These are phyloP conservation scores for Felis chaus DNA, from an alignment of 2,113 vertebrate species.

Conservation along the genomic window DNA sequence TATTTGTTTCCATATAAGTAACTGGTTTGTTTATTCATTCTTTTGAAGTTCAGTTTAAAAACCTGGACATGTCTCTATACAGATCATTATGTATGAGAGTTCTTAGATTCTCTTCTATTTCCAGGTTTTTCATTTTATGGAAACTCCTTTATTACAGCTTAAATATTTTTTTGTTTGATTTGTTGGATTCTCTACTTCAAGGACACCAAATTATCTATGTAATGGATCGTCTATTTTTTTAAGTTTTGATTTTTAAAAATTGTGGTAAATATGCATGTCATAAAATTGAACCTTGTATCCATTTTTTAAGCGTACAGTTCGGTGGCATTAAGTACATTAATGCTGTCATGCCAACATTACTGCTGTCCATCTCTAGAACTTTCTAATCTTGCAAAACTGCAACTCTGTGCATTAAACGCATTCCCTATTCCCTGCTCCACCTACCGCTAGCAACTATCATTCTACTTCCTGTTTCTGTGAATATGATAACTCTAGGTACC, in stretches of 20 bases:
- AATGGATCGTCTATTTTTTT: neutral
- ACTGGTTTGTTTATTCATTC: neutral
- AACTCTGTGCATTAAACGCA: neutral
- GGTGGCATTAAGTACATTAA: neutral
- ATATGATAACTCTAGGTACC: neutral
- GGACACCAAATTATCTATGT: neutral
- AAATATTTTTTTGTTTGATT: neutral
- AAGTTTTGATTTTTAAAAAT: neutral
- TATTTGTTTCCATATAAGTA: neutral
- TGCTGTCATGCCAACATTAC: neutral
- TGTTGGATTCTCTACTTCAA: neutral
- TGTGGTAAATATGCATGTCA: neutral
- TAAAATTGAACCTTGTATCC: neutral
- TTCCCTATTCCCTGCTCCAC: neutral
- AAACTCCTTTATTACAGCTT: neutral
- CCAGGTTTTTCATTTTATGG: neutral
- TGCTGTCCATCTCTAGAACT: neutral
- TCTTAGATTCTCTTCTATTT: neutral
- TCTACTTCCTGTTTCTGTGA: neutral
- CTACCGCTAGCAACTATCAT: neutral
- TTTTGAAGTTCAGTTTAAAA: neutral
- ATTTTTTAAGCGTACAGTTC: neutral
- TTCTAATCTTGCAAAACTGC: neutral
- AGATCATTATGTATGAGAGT: neutral
- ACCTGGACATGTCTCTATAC: neutral